Percentiles rank a stretch among this genome's conserved stretches.
Evolutionary conservation across 2,888 invertebrate genomes (phyloP).

Genomic region (Tiphia femorata): DNA sequence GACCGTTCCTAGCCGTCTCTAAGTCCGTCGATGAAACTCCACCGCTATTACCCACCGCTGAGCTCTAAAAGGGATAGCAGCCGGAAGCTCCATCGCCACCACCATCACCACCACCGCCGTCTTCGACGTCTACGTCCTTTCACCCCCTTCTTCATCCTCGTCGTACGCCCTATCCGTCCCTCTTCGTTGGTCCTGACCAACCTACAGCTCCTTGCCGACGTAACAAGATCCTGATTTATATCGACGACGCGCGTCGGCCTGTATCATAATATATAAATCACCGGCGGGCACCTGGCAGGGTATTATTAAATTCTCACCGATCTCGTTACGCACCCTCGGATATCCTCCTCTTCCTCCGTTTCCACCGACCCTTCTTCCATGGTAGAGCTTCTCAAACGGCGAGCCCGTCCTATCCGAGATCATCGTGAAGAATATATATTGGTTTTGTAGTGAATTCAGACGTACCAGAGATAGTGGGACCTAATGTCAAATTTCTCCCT

Average conservation of each 20-base stretch:
- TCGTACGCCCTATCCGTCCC: neutral
- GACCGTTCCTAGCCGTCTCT: too few relatives aligned
- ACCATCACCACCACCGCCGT: neutral
- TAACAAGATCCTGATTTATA: constrained; percentile 54
- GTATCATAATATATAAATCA: constrained; percentile 46
- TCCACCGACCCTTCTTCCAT: too few relatives aligned
- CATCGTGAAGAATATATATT: too few relatives aligned
- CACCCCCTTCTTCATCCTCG: neutral
- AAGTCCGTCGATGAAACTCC: constrained; percentile 15
- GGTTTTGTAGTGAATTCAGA: too few relatives aligned
- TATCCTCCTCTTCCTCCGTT: constrained; percentile 1
- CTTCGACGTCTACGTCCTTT: neutral
- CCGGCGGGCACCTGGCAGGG: constrained; percentile 11
- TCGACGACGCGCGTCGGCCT: constrained; percentile 29
- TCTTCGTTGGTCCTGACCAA: constrained; percentile 6
- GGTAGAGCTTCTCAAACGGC: too few relatives aligned
- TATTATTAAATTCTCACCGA: constrained; percentile 32
- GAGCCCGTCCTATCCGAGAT: too few relatives aligned
- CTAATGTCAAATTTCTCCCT: too few relatives aligned
- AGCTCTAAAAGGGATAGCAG: constrained; percentile 21
- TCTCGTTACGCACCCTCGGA: constrained; percentile 4
- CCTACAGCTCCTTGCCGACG: constrained; percentile 23
- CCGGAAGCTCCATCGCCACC: constrained; percentile 1
- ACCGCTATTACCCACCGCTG: constrained; percentile 9
- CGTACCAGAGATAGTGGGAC: too few relatives aligned